Percentiles rank a stretch among this genome's conserved stretches.
Conservation (phyloP, 2,888 invertebrate species). For the Callimorpha dominula region DNA sequence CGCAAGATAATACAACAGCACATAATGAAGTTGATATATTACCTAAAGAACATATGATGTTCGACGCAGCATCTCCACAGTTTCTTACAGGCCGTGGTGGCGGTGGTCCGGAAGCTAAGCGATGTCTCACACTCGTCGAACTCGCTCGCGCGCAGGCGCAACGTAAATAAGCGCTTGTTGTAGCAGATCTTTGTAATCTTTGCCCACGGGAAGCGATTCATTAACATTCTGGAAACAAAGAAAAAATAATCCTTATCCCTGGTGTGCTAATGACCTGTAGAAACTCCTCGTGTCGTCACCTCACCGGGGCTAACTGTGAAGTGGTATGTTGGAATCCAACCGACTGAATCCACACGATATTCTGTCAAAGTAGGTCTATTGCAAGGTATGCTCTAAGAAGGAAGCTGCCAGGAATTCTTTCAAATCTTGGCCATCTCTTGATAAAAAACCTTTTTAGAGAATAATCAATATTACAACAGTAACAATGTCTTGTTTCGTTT, state of each 20-base stretch:
- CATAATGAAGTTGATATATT: neutral
- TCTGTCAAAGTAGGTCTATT: too few species aligned
- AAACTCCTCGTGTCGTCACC: neutral
- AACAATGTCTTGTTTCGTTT: too few species aligned
- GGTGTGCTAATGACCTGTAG: neutral
- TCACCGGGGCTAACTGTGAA: too few species aligned
- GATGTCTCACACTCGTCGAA: conserved; percentile 97
- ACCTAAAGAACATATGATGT: conserved; percentile 99
- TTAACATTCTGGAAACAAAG: conserved; percentile 89
- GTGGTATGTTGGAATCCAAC: too few species aligned
- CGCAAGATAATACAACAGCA: too few species aligned
- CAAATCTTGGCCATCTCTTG: too few species aligned
- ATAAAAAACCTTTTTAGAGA: too few species aligned
- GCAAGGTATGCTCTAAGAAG: too few species aligned
- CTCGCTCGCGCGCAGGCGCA: conserved; percentile 97
- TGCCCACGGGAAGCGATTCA: conserved; percentile 99
- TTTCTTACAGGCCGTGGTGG: conserved; percentile 97
- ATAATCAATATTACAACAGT: too few species aligned
- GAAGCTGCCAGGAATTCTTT: too few species aligned
- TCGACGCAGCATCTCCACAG: conserved; percentile 99
- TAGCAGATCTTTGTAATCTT: conserved; percentile 99
- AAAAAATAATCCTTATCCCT: neutral
- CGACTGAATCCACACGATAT: too few species aligned
- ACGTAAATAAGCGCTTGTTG: conserved; percentile 97
- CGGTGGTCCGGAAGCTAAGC: conserved; percentile 95